Percentiles rank a stretch among this genome's conserved stretches.
phyloP scores from a whole-genome alignment of 2,888 invertebrate genomes.

The Blastobasis adustella region DNA sequence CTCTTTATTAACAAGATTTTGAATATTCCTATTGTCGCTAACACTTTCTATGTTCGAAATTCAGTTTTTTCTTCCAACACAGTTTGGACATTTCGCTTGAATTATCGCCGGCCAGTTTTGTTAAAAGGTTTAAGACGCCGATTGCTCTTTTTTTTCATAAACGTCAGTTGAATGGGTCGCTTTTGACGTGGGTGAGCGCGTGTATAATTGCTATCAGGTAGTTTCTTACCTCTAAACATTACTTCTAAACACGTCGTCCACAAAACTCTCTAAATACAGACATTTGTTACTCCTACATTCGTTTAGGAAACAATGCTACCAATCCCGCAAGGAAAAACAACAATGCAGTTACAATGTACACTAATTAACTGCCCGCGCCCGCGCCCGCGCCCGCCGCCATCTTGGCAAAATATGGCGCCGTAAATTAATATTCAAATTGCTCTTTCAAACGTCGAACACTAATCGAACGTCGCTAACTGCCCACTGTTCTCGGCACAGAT shows the following conservation, averaged over 20 bases:
- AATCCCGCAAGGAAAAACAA: conserved; percentile 30
- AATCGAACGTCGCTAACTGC: conserved; percentile 42
- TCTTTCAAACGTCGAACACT: conserved; percentile 60
- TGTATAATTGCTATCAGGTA: conserved; percentile 73
- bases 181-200: conserved; percentile 72
- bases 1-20: conserved; percentile 73
- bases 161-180: conserved; percentile 55
- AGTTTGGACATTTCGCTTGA: conserved; percentile 74
- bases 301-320: conserved; percentile 26
- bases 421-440: conserved; percentile 59
- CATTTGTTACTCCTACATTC: conserved; percentile 17
- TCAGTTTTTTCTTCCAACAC: conserved; percentile 44
- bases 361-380: conserved; percentile 45
- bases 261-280: conserved; percentile 28
- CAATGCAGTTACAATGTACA: conserved; percentile 33
- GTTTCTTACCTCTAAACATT: conserved; percentile 37
- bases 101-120: conserved; percentile 71
- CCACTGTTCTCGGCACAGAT: conserved; percentile 31
- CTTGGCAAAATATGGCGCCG: conserved; percentile 44
- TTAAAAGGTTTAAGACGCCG: conserved; percentile 64
- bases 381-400: conserved; percentile 38
- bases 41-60: conserved; percentile 71
- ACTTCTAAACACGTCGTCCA: conserved; percentile 7
- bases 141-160: conserved; percentile 51
- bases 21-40: conserved; percentile 71